Conservation (phyloP, 2,113 vertebrate genomes). For the Macrotus californicus region DNA sequence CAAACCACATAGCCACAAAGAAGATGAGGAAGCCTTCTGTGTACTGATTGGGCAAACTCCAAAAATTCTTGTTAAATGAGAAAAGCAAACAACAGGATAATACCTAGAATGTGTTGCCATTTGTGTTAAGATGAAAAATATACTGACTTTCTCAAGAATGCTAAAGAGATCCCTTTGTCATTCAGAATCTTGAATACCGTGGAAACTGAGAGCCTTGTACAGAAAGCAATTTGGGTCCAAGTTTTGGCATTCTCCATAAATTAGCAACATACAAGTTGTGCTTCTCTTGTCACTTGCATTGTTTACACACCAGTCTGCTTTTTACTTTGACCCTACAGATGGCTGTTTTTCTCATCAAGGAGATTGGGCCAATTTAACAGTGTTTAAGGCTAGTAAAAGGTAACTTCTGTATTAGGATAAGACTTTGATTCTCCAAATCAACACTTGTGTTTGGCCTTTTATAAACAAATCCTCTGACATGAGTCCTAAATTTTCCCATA, state of each 20-base stretch:
- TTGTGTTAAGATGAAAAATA: not conserved
- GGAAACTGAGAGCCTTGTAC: not conserved
- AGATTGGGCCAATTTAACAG: not conserved
- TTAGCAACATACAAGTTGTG: not conserved
- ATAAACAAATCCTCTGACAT: not conserved
- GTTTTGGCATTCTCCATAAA: not conserved
- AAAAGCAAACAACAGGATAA: not conserved
- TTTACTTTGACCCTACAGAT: not conserved
- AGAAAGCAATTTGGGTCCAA: not conserved
- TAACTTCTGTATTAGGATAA: not conserved
- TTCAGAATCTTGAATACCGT: not conserved
- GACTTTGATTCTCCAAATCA: not conserved
- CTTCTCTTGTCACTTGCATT: not conserved
- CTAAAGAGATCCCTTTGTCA: not conserved
- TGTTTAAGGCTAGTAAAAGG: not conserved
- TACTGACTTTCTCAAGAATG: not conserved
- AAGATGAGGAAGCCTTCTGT: not conserved
- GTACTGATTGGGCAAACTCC: not conserved
- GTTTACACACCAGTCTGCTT: not conserved
- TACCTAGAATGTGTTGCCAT: not conserved
- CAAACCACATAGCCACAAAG: not conserved
- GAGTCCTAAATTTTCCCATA: not conserved
- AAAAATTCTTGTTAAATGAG: not conserved
- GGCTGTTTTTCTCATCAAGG: not conserved
- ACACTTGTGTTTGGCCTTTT: not conserved